Conservation (phyloP, 2,888 invertebrate genomes). For the Rugalucina vietnamica region DNA sequence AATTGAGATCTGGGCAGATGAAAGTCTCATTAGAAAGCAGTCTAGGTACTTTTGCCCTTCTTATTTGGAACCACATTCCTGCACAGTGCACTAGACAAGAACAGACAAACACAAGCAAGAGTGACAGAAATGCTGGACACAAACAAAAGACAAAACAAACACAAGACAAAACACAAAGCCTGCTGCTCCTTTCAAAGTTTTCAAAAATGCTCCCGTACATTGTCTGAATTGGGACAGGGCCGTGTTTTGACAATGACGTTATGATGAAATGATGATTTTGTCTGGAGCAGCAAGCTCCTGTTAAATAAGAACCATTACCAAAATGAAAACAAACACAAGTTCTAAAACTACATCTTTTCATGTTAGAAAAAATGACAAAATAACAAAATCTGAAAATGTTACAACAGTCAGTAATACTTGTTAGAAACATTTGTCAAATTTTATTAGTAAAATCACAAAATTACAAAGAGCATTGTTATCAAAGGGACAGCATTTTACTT, state of each 20-base stretch:
- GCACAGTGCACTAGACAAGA: no score
- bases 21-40: no score
- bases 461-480: no score
- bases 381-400: background rate
- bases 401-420: background rate
- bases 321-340: slow-evolving; percentile 21
- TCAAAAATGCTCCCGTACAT: slow-evolving; percentile 6
- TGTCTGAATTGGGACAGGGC: slow-evolving; percentile 7
- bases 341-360: background rate
- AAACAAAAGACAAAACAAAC: no score
- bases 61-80: no score
- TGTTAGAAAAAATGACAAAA: background rate
- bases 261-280: slow-evolving; percentile 23
- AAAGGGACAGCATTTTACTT: no score
- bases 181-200: slow-evolving; percentile 55
- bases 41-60: no score
- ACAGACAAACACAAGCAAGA: no score
- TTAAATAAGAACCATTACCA: slow-evolving; percentile 6
- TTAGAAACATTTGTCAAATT: no score
- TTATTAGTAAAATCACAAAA: no score
- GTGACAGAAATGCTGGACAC: no score
- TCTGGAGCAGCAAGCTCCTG: slow-evolving; percentile 64
- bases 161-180: slow-evolving; percentile 30
- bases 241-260: slow-evolving; percentile 3
- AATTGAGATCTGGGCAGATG: no score